phyloP scores from a whole-genome alignment of 2,797 vertebrate genomes.

The Acipenser oxyrinchus region DNA sequence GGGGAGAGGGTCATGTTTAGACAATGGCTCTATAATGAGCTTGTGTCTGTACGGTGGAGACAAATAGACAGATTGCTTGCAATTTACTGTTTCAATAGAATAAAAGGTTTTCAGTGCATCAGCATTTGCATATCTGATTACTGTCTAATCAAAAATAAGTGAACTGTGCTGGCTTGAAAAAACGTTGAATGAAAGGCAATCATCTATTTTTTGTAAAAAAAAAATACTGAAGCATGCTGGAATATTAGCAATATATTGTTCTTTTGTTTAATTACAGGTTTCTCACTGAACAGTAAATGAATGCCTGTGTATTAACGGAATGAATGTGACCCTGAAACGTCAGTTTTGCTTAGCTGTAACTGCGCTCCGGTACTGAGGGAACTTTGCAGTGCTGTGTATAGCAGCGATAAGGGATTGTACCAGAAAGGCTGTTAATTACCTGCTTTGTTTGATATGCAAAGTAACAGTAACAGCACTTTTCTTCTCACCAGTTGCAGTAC shows the following conservation, averaged over 20 bases:
- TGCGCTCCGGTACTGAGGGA: constrained; percentile 42
- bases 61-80: constrained; percentile 64
- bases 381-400: constrained; percentile 51
- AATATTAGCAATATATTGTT: constrained; percentile 54
- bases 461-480: constrained; percentile 38
- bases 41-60: constrained; percentile 39
- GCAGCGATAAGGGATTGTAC: constrained; percentile 55
- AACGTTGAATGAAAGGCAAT: constrained; percentile 58
- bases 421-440: constrained; percentile 59
- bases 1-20: constrained; percentile 27
- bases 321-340: constrained; percentile 59
- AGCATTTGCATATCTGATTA: constrained; percentile 65
- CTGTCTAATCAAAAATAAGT: constrained; percentile 65
- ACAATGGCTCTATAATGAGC: constrained; percentile 60
- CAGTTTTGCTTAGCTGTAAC: constrained; percentile 44
- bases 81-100: constrained; percentile 51
- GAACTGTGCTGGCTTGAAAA: constrained; percentile 59
- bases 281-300: constrained; percentile 56
- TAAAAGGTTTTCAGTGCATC: constrained; percentile 41
- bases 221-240: constrained; percentile 37
- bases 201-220: constrained; percentile 44
- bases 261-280: constrained; percentile 62
- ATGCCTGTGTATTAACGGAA: constrained; percentile 45
- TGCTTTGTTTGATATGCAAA: constrained; percentile 60
- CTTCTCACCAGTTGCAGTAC: constrained; percentile 42